phyloP scores from a whole-genome alignment of 2,888 invertebrate species.

The Synanthedon vespiformis region DNA sequence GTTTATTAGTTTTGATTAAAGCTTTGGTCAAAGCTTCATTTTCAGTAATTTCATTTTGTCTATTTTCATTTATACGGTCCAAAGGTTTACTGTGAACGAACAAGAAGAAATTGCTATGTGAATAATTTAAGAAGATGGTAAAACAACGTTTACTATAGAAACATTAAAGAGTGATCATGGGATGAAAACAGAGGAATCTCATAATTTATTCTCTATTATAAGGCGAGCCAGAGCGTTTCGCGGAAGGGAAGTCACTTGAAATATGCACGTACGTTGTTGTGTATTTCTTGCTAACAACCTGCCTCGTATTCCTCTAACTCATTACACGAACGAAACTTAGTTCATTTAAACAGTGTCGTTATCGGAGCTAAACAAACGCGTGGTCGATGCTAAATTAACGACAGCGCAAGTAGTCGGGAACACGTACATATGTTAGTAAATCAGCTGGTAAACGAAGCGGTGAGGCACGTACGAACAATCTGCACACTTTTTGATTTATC shows the following conservation, averaged over 20 bases:
- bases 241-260: not conserved
- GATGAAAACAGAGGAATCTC: not conserved
- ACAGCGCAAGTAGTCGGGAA: conserved; percentile 13
- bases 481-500: conserved; percentile 34
- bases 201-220: not conserved
- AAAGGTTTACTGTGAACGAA: not conserved
- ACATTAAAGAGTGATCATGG: not conserved
- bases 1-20: not conserved
- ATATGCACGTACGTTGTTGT: not conserved
- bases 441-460: conserved; percentile 13
- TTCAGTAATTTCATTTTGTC: not conserved
- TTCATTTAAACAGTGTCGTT: not conserved
- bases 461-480: conserved; percentile 25
- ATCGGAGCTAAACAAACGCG: not conserved
- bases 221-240: not conserved
- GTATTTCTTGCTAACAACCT: not conserved
- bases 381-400: conserved; percentile 15
- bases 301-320: not conserved
- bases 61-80: not conserved
- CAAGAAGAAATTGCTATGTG: not conserved
- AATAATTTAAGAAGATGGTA: not conserved
- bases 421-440: conserved; percentile 24
- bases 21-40: not conserved
- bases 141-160: not conserved
- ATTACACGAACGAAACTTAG: not conserved